Evolutionary conservation across 2,888 invertebrate genomes (phyloP), one percentile per base, ranked within the genome.

Genomic region (Cecidostiba fungosa): DNA sequence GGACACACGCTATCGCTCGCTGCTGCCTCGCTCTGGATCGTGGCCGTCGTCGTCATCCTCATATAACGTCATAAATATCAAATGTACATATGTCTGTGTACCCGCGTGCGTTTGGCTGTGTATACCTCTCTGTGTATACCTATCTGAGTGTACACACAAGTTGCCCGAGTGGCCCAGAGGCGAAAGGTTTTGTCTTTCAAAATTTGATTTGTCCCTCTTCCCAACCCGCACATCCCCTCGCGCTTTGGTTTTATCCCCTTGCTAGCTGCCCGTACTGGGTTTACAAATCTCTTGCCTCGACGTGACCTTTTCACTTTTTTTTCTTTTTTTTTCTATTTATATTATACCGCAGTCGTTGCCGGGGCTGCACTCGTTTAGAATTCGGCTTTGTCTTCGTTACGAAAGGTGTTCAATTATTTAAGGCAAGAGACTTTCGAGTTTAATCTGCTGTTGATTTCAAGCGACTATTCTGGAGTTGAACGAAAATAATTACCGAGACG

Each of bases 61-160:
- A 19, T 50, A 59, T 82, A 85, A 85, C 76, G 82, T 82, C 82
- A 85, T 82, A 85, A 85, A 85, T 85, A 85, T 82, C 82, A 74
- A 85, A 82, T 85, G 74, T 59, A 59, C 54, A 47, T 59, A 66
- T 70, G 76, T 43, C 69, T n/a, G 74, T 66, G 29, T 23, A 10
- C 23, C 36, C 10, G 39, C 26, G 32, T n/a, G 5, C 32, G 70
- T 32, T 59, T 23, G 6, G 54, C 10, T 50, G 50, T 50, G 50
- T 50, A 16, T 50, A 19, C 19, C 50, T 59, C 54, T 59, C n/a
- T 59, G 8, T 23, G 2, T 32, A n/a, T 54, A 29, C n/a, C 6
- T 12, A 26, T n/a, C 26, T 5, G 26, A 36, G 69, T 74, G 36
- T 59, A 47, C 43, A 69, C 66, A 78, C 5, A 78, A 73, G 62